These are phyloP conservation scores for Bradypus variegatus DNA, from an alignment of 2,797 vertebrate species.

Conservation along the genomic window DNA sequence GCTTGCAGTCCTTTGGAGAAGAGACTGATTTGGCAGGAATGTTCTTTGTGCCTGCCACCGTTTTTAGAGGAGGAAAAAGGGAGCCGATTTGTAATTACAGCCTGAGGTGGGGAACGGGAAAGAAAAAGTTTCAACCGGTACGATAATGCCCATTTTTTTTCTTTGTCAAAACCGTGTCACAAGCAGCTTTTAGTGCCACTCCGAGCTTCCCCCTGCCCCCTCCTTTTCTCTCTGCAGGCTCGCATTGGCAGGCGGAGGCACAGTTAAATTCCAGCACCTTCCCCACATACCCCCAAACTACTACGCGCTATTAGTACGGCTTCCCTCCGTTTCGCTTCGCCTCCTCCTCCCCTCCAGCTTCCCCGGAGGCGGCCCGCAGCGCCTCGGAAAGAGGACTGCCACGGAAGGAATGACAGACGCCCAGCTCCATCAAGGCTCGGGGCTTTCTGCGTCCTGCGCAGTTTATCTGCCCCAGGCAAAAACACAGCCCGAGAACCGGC, in stretches of 20 bases:
- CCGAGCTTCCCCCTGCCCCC: not conserved
- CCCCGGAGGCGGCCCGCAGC: not conserved
- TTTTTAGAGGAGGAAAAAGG: not conserved
- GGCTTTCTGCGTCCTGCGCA: conserved; percentile 46
- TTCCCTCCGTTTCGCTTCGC: not conserved
- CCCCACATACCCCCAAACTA: conserved; percentile 57
- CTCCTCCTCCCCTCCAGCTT: not conserved
- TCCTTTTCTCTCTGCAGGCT: conserved; percentile 41
- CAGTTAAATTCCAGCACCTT: conserved; percentile 67
- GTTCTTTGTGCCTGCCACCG: conserved; percentile 41
- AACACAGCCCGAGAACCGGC: conserved; percentile 30
- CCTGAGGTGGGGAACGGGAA: not conserved
- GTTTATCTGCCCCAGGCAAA: conserved; percentile 47
- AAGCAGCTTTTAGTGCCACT: not conserved
- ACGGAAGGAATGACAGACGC: not conserved
- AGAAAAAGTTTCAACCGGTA: conserved; percentile 60
- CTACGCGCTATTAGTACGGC: conserved; percentile 37
- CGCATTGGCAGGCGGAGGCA: conserved; percentile 45
- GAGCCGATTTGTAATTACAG: conserved; percentile 48
- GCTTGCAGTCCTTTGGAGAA: conserved; percentile 19
- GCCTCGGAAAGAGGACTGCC: not conserved
- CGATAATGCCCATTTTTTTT: not conserved
- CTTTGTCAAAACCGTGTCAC: not conserved
- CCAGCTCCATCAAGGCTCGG: not conserved
- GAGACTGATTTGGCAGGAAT: conserved; percentile 47